Percentiles rank a stretch among this genome's conserved stretches.
Conservation (phyloP, 1,140 invertebrate species). For the Zeugodacus cucurbitae region DNA sequence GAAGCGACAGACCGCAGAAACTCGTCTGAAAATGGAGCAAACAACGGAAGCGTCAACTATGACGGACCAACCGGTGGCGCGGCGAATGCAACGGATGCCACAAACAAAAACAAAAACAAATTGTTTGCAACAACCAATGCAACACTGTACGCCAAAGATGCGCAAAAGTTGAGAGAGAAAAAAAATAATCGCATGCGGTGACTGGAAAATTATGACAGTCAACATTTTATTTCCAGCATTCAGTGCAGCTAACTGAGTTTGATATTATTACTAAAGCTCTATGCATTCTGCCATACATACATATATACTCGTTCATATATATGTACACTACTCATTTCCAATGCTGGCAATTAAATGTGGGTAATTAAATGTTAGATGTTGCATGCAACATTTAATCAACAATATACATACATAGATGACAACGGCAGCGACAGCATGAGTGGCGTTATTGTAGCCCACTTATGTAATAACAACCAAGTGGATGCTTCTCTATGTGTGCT, state of each 20-base stretch:
- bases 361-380: conserved; percentile 17
- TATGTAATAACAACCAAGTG: neutral
- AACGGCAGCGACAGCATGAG: neutral
- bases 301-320: neutral
- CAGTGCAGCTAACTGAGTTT: too few species aligned
- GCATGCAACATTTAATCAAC: conserved; percentile 29
- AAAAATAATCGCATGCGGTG: neutral
- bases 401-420: neutral
- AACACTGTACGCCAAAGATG: neutral
- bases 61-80: neutral
- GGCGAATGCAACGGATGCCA: conserved; percentile 9
- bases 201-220: neutral
- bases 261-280: neutral
- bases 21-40: conserved; percentile 25
- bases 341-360: conserved; percentile 11
- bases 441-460: neutral
- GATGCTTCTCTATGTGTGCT: too few species aligned
- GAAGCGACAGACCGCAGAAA: neutral
- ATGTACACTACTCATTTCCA: neutral
- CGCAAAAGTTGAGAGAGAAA: neutral
- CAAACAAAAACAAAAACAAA: neutral
- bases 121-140: neutral
- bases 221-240: neutral
- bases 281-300: neutral
- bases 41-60: conserved; percentile 28